Base-by-base conservation (phyloP, 2,888 invertebrate genomes). In the Stegana nigrithorax region DNA sequence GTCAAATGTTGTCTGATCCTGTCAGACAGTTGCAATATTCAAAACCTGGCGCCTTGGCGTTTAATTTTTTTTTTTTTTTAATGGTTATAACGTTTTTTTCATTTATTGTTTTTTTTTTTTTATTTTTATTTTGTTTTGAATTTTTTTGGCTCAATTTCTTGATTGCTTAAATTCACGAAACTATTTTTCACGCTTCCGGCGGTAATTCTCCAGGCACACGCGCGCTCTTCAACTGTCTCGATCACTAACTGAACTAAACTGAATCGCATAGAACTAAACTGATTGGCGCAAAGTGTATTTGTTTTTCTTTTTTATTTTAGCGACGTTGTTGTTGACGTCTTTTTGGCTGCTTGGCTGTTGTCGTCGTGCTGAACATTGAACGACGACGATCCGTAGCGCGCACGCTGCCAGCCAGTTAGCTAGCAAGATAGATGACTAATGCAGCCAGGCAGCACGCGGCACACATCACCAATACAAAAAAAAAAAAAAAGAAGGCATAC, bases 371-470 rank as follows among this genome's bases (percentile, higher is more conserved):
- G n/a, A n/a, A n/a, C n/a, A n/a, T n/a, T n/a, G n/a, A n/a, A n/a
- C n/a, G n/a, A n/a, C n/a, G n/a, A n/a, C n/a, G n/a, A n/a, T n/a
- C n/a, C n/a, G n/a, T n/a, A n/a, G n/a, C n/a, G 14, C 27, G 2
- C 17, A 17, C 12, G 42, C 45, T 56, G 10, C 8, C 36, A 25
- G 12, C 36, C 12, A n/a, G 39, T 32, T 21, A n/a, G 42, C 23
- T 42, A 14, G 26, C 39, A 21, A n/a, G n/a, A 21, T 53, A 23
- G 17, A 77, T 75, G 75, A 79, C 75, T 75, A 75, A 75, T 77
- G 63, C 78, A 56, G n/a, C n/a, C n/a, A n/a, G 45, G 27, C 60
- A 66, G 79, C 79, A 78, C 77, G 76, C 75, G 75, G 77, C 67
- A 70, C 66, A 59, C 66, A 26, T 27, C 44, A n/a, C 44, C 36